phyloP scores from a whole-genome alignment of 2,113 vertebrate genomes.

The Drymodes brunneopygia region DNA sequence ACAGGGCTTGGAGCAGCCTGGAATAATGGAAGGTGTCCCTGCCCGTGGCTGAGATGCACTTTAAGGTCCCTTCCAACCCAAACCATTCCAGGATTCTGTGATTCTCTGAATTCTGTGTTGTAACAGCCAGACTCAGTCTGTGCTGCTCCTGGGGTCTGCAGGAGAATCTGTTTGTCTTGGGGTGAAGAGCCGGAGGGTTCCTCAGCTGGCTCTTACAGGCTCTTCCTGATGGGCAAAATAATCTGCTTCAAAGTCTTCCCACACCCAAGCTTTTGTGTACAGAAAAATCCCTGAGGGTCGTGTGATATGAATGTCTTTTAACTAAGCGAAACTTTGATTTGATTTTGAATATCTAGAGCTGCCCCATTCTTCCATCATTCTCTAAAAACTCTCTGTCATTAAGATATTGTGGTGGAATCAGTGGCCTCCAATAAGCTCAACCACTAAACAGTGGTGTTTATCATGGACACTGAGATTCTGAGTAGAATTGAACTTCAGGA shows the following conservation, averaged over 20 bases:
- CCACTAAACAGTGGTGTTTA: neutral
- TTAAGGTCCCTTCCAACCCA: neutral
- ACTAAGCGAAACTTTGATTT: neutral
- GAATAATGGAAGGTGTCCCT: accelerated
- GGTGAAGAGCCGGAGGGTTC: neutral
- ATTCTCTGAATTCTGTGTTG: neutral
- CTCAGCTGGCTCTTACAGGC: neutral
- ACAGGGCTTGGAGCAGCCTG: accelerated
- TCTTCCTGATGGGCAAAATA: neutral
- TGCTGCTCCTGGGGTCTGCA: neutral
- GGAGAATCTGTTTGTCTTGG: neutral
- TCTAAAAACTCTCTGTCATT: neutral
- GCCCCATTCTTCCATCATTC: neutral
- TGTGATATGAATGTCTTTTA: neutral
- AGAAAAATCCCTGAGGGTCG: neutral
- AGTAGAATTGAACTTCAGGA: neutral
- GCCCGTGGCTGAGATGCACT: accelerated
- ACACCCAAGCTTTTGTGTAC: neutral
- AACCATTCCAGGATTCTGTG: too few species aligned
- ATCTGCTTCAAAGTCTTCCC: neutral
- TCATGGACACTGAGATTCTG: neutral
- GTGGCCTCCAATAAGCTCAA: neutral
- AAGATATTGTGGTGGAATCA: neutral
- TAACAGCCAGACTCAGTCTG: neutral
- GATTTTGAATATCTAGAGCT: neutral